phyloP scores from a whole-genome alignment of 2,113 vertebrate species.

The Lucifuga dentata region DNA sequence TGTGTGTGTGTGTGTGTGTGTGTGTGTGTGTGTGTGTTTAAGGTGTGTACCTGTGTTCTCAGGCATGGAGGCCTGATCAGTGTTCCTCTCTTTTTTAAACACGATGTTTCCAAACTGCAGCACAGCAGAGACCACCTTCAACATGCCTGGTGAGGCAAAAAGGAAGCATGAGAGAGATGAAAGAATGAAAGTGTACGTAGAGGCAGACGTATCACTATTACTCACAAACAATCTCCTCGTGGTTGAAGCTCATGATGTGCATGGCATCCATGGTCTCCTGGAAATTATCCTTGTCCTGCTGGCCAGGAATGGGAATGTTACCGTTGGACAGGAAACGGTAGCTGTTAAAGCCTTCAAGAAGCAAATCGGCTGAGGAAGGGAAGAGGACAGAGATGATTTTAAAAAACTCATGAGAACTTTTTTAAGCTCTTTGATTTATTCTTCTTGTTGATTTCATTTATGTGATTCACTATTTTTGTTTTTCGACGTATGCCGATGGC shows the following conservation, averaged over 20 bases:
- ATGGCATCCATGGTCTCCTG: constrained; percentile 99
- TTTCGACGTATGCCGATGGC: no score
- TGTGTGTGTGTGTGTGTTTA: not conserved
- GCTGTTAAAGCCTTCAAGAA: constrained; percentile 93
- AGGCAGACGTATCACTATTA: constrained; percentile 46
- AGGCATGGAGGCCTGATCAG: constrained; percentile 95
- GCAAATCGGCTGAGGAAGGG: constrained; percentile 86
- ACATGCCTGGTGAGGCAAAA: constrained; percentile 85
- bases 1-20: not conserved
- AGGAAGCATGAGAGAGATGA: not conserved
- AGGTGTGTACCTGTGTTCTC: constrained; percentile 90
- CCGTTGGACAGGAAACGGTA: constrained; percentile 98
- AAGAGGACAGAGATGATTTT: constrained; percentile 9
- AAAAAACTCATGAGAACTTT: no score
- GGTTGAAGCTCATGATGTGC: constrained; percentile 98
- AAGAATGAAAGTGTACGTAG: not conserved
- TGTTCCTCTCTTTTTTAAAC: constrained; percentile 96
- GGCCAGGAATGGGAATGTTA: constrained; percentile 96
- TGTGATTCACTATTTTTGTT: no score
- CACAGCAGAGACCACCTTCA: constrained; percentile 94
- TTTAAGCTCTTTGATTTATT: no score
- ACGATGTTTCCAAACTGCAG: constrained; percentile 94
- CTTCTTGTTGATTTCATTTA: no score
- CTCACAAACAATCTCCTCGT: constrained; percentile 96
- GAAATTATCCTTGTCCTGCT: constrained; percentile 99